Percentiles rank a stretch among this genome's conserved stretches.
phyloP scores from a whole-genome alignment of 2,888 invertebrate species.

The Synergus gifuensis region DNA sequence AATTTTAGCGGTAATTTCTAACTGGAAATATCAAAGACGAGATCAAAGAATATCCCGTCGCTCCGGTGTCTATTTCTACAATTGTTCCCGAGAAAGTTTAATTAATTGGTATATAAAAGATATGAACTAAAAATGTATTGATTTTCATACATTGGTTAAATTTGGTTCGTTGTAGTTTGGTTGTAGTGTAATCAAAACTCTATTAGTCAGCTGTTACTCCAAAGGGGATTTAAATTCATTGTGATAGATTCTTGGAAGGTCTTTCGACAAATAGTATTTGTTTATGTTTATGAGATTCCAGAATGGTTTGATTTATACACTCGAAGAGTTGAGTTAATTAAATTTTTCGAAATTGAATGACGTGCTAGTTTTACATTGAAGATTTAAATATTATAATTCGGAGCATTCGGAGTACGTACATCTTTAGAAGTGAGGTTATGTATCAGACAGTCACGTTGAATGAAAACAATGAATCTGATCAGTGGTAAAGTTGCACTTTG shows the following conservation, averaged over 20 bases:
- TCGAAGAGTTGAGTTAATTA: no score
- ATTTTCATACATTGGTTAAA: background rate
- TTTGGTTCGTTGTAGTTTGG: no score
- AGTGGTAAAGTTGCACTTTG: no score
- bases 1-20: background rate
- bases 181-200: background rate
- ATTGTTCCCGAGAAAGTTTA: background rate
- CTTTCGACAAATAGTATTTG: background rate
- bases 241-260: background rate
- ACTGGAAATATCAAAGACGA: background rate
- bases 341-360: no score
- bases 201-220: background rate
- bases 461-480: no score
- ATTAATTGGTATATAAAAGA: background rate
- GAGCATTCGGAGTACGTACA: background rate
- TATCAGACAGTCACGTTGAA: background rate
- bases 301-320: no score
- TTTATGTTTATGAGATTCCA: no score
- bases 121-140: background rate
- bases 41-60: conserved; percentile 29
- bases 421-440: background rate
- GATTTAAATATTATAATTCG: background rate
- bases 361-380: background rate
- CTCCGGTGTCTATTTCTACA: background rate
- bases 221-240: background rate